A percentile compares a stretch with the other conserved stretches of the same genome.
Conservation (phyloP, 2,888 invertebrate genomes). For the Athetis lepigone region DNA sequence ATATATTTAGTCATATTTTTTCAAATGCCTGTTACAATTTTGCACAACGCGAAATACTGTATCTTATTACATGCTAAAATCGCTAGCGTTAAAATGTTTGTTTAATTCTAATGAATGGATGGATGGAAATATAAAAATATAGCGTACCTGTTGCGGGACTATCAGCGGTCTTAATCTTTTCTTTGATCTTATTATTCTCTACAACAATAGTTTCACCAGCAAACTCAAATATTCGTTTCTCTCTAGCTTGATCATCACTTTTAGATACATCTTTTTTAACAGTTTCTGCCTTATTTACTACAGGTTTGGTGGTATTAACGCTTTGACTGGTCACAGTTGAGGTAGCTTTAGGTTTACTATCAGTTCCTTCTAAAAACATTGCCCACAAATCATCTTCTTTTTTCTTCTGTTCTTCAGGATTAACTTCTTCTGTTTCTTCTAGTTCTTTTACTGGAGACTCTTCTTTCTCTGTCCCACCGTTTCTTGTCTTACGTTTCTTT, state of each 20-base stretch:
- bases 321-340: constrained; percentile 63
- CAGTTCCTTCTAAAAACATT: constrained; percentile 93
- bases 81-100: no score
- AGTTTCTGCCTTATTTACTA: constrained; percentile 47
- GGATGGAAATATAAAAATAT: constrained; percentile 1
- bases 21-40: no score
- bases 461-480: constrained; percentile 68
- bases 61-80: no score
- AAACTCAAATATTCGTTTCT: constrained; percentile 95
- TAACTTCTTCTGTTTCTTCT: constrained; percentile 70
- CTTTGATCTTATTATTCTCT: constrained; percentile 83
- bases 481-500: constrained; percentile 76
- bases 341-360: constrained; percentile 78
- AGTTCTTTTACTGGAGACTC: constrained; percentile 64
- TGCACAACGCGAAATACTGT: no score
- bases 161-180: constrained; percentile 80
- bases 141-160: constrained; percentile 75
- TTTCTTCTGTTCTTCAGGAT: constrained; percentile 92
- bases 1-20: no score
- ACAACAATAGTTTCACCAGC: constrained; percentile 95
- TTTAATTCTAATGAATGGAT: no score
- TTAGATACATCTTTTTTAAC: constrained; percentile 50
- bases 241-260: constrained; percentile 86
- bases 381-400: constrained; percentile 95
- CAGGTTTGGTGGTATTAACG: constrained; percentile 55